Evolutionary conservation across 30 jellyfish, hydroid and myxozoan genomes (phyloP).

Genomic region (Turritopsis dohrnii): DNA sequence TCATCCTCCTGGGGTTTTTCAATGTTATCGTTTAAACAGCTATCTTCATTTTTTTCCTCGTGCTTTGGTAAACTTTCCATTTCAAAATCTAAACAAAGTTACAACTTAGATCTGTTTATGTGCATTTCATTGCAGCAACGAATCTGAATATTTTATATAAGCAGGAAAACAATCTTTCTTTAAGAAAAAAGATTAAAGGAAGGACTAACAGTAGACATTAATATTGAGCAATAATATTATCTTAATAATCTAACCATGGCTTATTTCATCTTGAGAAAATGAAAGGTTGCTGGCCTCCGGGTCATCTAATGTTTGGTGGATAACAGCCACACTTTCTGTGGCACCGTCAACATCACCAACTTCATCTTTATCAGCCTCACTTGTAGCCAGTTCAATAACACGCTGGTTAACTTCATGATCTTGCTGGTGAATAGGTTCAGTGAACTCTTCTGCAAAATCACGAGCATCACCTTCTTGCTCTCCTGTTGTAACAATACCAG

Average conservation of each 20-base stretch:
- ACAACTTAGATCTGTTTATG: neutral
- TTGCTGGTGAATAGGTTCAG: constrained; percentile 26
- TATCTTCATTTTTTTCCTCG: neutral
- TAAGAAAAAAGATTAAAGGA: too few species aligned
- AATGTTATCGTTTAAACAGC: neutral
- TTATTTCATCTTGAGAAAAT: neutral
- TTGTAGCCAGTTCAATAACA: neutral
- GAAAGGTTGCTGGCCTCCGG: neutral
- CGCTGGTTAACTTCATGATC: neutral
- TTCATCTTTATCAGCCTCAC: neutral
- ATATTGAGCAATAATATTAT: neutral
- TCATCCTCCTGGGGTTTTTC: neutral
- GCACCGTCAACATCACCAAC: neutral
- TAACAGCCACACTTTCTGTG: neutral
- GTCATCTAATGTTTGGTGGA: neutral
- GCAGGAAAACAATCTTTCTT: too few species aligned
- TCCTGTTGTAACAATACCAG: neutral
- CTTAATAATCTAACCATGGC: neutral
- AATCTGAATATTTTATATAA: too few species aligned
- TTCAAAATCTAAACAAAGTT: neutral
- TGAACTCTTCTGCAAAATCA: constrained; percentile 20
- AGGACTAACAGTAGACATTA: too few species aligned
- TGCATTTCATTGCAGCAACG: too few species aligned
- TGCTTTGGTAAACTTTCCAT: neutral
- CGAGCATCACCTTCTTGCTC: constrained; percentile 15